phyloP scores from a whole-genome alignment of 2,113 vertebrate genomes.

The Megalops atlanticus region DNA sequence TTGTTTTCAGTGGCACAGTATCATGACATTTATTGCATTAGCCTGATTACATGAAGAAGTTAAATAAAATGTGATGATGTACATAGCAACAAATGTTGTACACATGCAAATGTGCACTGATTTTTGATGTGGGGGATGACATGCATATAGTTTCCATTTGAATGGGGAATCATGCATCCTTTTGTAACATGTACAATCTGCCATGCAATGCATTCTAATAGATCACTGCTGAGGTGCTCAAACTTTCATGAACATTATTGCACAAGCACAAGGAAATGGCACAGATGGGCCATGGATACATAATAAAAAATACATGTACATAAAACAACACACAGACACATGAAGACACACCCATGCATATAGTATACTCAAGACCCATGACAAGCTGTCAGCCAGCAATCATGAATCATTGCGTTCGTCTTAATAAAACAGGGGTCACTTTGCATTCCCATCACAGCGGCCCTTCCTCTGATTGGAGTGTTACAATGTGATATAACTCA shows the following conservation, averaged over 20 bases:
- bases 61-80: conserved; percentile 33
- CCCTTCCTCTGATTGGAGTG: conserved; percentile 61
- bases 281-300: not conserved
- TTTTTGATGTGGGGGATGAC: conserved; percentile 34
- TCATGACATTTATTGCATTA: not conserved
- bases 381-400: not conserved
- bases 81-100: conserved; percentile 25
- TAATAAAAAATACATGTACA: not conserved
- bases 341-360: not conserved
- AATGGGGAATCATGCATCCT: conserved; percentile 18
- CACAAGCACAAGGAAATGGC: conserved; percentile 3
- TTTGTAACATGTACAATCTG: not conserved
- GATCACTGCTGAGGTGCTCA: not conserved
- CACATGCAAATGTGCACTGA: conserved; percentile 31
- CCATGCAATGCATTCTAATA: not conserved
- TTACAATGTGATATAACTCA: conserved; percentile 54
- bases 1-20: conserved; percentile 17
- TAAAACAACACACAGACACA: not conserved
- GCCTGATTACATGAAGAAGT: not conserved
- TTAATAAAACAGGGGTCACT: not conserved
- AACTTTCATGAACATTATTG: conserved; percentile 1
- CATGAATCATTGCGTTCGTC: not conserved
- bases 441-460: conserved; percentile 29
- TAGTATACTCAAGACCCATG: not conserved
- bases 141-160: not conserved